A percentile compares a stretch with the other conserved stretches of the same genome.
Evolutionary conservation across 2,113 vertebrate species (phyloP).

Genomic region (Grantiella picta): DNA sequence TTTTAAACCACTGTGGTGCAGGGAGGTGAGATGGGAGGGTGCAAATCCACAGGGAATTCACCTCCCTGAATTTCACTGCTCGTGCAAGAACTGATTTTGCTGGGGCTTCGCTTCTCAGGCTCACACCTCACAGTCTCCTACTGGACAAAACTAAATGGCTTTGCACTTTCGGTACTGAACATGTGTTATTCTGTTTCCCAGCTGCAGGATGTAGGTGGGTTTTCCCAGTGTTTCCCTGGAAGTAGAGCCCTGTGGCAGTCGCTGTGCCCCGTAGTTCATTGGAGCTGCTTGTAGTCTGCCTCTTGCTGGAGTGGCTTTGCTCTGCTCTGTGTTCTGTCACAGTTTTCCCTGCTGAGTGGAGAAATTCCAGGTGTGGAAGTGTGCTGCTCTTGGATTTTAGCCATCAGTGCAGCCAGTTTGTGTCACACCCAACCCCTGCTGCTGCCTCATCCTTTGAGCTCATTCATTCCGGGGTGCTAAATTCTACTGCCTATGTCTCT

Average conservation of each 20-base stretch:
- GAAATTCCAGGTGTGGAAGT: neutral
- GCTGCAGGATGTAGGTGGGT: conserved; percentile 2
- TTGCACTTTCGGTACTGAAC: neutral
- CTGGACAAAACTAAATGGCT: neutral
- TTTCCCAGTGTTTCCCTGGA: fast-evolving
- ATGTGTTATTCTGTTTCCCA: neutral
- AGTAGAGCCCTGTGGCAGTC: fast-evolving
- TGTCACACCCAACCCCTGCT: neutral
- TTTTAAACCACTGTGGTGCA: fast-evolving
- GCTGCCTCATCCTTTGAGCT: neutral
- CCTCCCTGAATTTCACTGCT: neutral
- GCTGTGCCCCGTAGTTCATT: fast-evolving
- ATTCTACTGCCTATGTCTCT: fast-evolving
- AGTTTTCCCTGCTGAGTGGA: neutral
- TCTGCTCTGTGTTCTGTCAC: neutral
- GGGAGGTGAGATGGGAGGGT: neutral
- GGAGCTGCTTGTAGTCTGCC: neutral
- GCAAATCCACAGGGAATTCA: no score
- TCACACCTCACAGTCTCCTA: fast-evolving
- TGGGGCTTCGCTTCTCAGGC: neutral
- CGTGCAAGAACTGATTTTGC: fast-evolving
- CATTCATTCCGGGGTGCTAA: fast-evolving
- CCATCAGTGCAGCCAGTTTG: neutral
- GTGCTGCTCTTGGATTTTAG: neutral
- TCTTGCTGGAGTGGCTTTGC: neutral